Evolutionary conservation across 2,888 invertebrate genomes (phyloP).

Genomic region (Palloptera scutellata): DNA sequence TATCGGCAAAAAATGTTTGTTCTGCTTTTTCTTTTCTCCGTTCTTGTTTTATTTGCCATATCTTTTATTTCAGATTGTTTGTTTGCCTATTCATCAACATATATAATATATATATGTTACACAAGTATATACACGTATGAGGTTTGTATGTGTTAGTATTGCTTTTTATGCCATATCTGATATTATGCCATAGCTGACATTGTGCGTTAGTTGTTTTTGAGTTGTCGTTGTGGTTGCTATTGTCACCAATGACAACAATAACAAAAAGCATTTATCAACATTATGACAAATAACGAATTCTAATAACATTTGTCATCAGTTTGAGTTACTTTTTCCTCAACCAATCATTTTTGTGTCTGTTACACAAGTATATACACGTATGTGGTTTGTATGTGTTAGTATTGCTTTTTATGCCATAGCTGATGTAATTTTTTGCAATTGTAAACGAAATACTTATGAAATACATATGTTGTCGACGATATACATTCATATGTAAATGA

Average conservation of each 20-base stretch:
- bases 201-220: too few relatives aligned
- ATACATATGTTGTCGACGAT: too few relatives aligned
- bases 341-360: not conserved
- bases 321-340: not conserved
- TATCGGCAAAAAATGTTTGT: not conserved
- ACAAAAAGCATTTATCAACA: slow-evolving; percentile 50
- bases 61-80: not conserved
- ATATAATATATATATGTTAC: too few relatives aligned
- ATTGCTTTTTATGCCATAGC: too few relatives aligned
- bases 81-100: too few relatives aligned
- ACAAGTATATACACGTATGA: too few relatives aligned
- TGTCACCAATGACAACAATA: slow-evolving; percentile 27
- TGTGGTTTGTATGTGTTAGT: not conserved
- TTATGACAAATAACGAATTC: slow-evolving; percentile 57
- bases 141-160: not conserved
- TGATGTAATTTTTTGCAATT: too few relatives aligned
- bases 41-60: not conserved
- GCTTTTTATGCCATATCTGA: too few relatives aligned
- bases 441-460: not conserved
- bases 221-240: slow-evolving; percentile 32
- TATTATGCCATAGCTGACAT: too few relatives aligned
- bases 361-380: not conserved
- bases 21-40: not conserved
- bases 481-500: too few relatives aligned
- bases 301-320: slow-evolving; percentile 53